Evolutionary conservation across 2,888 invertebrate species (phyloP), one percentile per base, ranked within the genome.

Genomic region (Caenorhabditis angaria): DNA sequence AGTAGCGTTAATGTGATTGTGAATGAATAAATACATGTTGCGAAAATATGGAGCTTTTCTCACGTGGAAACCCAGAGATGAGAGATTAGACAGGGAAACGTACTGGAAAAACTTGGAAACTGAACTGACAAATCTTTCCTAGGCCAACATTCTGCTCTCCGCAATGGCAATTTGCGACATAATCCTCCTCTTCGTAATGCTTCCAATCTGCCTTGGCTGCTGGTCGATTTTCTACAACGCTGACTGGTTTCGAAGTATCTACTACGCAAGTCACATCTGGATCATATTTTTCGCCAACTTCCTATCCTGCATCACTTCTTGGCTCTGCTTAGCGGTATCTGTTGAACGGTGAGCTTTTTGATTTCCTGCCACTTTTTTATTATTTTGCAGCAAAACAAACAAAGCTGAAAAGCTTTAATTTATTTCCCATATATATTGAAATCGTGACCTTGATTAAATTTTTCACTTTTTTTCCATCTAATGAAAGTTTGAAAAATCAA

Each of bases 121-220:
- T 32, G 32, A 32, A 48, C 20, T 20, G 53, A 12, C 2, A 41
- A 58, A 14, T 58, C 10, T 22, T 29, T 68, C 75, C 61, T 64
- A 83, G 82, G 83, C 84, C 25, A 84, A 84, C 61, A 81, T 79
- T 47, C 76, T 84, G 12, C 73, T 84, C 10, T 81, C 84, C 12
- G 81, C 84, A 29, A 84, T 84, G 84, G 84, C 84, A 22, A 80
- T 84, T 32, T 70, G 78, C 47, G 84, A 84, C 59, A 76, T 84
- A 48, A 75, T 78, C 28, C 80, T 84, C 14, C 65, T 84, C 2
- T 66, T 84, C 61, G 76, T 68, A 28, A 80, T 59, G 77, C 73
- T 66, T 1, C 72, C 72, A 6, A 29, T 55, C 18, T 65, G 62
- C 0, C 22, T 73, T 20, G 69, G 73, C 25, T 62, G 62, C 6